Evolutionary conservation across 2,888 invertebrate genomes (phyloP), one percentile per base, ranked within the genome.

Genomic region (Craniophora ligustri): DNA sequence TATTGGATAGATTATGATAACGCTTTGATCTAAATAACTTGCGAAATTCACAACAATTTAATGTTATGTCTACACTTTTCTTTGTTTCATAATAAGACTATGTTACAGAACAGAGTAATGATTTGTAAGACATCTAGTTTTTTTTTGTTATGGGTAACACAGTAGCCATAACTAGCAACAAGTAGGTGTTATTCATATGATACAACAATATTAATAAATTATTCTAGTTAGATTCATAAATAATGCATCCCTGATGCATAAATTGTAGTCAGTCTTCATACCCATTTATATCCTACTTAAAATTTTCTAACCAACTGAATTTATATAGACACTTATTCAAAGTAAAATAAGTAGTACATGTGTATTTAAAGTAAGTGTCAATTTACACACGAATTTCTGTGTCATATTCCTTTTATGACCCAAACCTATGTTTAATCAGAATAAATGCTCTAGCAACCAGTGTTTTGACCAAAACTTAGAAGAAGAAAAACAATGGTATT

Each of bases 1-100:
- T 5, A 23, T 23, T n/a, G 26, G 2, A 4, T 26, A 5, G 26
- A 26, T 26, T 26, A n/a, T 26, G 26, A n/a, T 26, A 4, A 26
- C 1, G 11, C n/a, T 28, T 56, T 42, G 11, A 18, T 19, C 31
- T 15, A 35, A 35, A 18, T 8, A 11, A 18, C 19, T 36, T 3
- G n/a, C 10, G 7, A 19, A 36, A 19, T 19, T 8, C 36, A 35
- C 11, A 35, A 55, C 23, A 55, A 51, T 55, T 31, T 14, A 53
- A 56, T 26, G 18, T 39, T 14, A 31, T 23, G 31, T 23, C 21
- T 34, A 15, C 7, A 13, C 3, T 14, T 26, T 5, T 51, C n/a
- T 53, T 31, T 23, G 26, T 26, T 16, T 39, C 14, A 18, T 35
- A 26, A 26, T 26, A 26, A 26, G 26, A 26, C n/a, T 26, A 26